Percentiles rank a stretch among this genome's conserved stretches.
Conservation (phyloP, 2,888 invertebrate genomes). For the Catocala nupta region DNA sequence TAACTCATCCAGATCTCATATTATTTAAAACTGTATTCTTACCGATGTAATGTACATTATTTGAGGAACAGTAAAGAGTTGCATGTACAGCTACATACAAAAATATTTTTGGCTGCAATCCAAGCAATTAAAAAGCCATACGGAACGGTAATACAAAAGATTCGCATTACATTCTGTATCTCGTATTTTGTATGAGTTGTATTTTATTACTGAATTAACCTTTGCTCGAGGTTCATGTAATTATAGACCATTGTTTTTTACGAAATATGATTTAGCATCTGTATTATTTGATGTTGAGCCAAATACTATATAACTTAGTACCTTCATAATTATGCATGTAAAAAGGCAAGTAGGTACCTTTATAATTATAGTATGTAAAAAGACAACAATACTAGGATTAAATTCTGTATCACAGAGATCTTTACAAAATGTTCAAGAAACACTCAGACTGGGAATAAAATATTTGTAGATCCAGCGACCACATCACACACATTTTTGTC, state of each 20-base stretch:
- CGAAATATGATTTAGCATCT: slow-evolving; percentile 4
- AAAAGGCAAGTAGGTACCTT: too few species aligned
- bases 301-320: background rate
- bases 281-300: background rate
- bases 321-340: background rate
- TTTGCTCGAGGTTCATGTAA: background rate
- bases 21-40: too few species aligned
- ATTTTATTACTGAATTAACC: slow-evolving; percentile 3
- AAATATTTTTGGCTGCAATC: slow-evolving; percentile 65
- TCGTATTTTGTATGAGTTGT: slow-evolving; percentile 3
- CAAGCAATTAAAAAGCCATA: slow-evolving; percentile 78
- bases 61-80: slow-evolving; percentile 20
- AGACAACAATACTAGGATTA: too few species aligned
- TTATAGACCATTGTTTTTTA: slow-evolving; percentile 13
- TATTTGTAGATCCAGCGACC: too few species aligned
- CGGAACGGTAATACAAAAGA: slow-evolving; percentile 47
- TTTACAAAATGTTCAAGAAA: too few species aligned
- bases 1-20: too few species aligned
- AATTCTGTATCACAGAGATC: too few species aligned
- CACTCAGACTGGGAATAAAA: too few species aligned
- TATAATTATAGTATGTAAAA: too few species aligned
- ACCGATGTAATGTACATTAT: too few species aligned
- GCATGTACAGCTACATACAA: slow-evolving; percentile 52
- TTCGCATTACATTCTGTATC: slow-evolving; percentile 8
- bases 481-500: too few species aligned